Evolutionary conservation across 1,140 invertebrate genomes (phyloP).

Genomic region (Listronotus bonariensis): DNA sequence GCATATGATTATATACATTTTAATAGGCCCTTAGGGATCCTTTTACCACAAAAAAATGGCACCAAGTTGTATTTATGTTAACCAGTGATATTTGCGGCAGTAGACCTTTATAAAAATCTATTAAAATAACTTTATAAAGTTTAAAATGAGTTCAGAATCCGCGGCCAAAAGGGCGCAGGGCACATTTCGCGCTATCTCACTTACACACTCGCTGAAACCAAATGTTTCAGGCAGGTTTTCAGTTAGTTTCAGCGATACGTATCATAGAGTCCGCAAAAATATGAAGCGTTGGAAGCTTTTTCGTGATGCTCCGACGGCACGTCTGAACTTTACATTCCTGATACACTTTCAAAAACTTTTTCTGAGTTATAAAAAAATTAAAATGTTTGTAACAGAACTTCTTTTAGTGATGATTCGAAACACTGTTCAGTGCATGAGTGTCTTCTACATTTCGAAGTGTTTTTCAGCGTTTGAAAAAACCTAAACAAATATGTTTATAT

Average conservation of each 20-base stretch:
- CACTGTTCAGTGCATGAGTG: conserved; percentile 17
- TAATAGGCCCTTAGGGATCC: too few species aligned
- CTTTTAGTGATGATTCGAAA: conserved; percentile 1
- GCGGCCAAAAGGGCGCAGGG: conserved; percentile 19
- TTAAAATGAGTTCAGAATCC: conserved; percentile 31
- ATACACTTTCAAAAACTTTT: conserved; percentile 10
- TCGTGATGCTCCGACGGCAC: neutral
- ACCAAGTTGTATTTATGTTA: too few species aligned
- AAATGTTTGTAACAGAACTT: conserved; percentile 10
- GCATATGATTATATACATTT: too few species aligned
- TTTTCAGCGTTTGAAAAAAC: conserved; percentile 18
- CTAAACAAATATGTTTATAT: conserved; percentile 4
- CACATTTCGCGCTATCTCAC: conserved; percentile 4
- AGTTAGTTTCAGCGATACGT: conserved; percentile 30
- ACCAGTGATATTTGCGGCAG: conserved; percentile 12
- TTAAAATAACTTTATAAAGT: conserved; percentile 28
- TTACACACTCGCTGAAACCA: conserved; percentile 6
- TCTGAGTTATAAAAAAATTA: neutral
- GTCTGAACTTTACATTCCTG: conserved; percentile 10
- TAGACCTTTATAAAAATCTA: conserved; percentile 23
- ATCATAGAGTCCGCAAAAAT: conserved; percentile 11
- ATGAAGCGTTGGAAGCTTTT: conserved; percentile 3
- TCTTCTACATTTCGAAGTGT: conserved; percentile 11
- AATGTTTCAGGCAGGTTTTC: conserved; percentile 7
- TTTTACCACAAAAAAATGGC: too few species aligned